phyloP scores from a whole-genome alignment of 2,888 invertebrate species.

The Pardosa pseudoannulata region DNA sequence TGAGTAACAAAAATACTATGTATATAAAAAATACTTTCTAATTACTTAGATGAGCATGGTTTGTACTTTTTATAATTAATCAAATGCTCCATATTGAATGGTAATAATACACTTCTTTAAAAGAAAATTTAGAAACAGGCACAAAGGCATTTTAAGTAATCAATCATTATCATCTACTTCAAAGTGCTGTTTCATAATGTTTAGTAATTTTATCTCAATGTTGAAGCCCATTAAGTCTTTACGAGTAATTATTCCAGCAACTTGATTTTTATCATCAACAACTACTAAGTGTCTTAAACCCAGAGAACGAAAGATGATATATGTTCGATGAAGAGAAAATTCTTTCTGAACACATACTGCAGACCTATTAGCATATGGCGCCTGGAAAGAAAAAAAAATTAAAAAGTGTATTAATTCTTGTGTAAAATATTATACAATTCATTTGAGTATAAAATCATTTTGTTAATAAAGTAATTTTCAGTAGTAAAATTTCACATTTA shows the following conservation, averaged over 20 bases:
- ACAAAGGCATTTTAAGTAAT: neutral
- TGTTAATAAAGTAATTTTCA: too few relatives aligned
- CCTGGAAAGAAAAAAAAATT: slow-evolving; percentile 75
- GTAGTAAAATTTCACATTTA: too few relatives aligned
- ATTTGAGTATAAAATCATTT: too few relatives aligned
- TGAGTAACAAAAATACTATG: too few relatives aligned
- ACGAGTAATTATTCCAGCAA: slow-evolving; percentile 78
- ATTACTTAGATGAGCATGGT: too few relatives aligned
- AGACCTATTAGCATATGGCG: slow-evolving; percentile 78
- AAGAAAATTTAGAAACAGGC: too few relatives aligned
- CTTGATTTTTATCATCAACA: slow-evolving; percentile 76
- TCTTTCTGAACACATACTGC: slow-evolving; percentile 77
- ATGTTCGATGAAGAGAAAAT: slow-evolving; percentile 78
- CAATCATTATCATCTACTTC: neutral
- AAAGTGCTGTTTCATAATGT: slow-evolving; percentile 22
- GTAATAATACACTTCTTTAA: too few relatives aligned
- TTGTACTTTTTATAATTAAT: too few relatives aligned
- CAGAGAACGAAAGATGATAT: slow-evolving; percentile 78
- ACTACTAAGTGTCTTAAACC: slow-evolving; percentile 79
- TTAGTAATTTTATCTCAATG: slow-evolving; percentile 77
- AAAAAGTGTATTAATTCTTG: too few relatives aligned
- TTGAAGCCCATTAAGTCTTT: slow-evolving; percentile 79
- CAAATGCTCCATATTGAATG: too few relatives aligned
- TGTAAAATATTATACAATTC: too few relatives aligned
- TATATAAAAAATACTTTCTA: too few relatives aligned